Conservation (phyloP, 2,888 invertebrate species). For the Andrena bucephala region DNA sequence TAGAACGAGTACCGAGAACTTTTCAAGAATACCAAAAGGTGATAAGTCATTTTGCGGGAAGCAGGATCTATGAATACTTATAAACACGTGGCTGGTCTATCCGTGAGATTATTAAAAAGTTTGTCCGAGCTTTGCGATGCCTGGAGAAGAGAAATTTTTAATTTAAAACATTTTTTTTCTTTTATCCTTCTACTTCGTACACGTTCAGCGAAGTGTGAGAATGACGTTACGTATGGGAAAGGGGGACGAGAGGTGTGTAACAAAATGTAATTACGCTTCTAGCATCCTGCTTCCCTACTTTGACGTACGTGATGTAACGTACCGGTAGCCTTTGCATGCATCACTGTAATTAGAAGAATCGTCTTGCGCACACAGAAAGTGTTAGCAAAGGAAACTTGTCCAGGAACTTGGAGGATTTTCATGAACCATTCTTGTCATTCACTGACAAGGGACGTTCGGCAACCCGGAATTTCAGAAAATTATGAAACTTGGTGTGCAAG, state of each 20-base stretch:
- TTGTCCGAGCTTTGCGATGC: background rate
- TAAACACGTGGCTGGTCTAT: too few species aligned
- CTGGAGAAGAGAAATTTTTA: background rate
- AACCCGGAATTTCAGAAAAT: too few species aligned
- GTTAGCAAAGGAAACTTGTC: background rate
- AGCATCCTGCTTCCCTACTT: constrained; percentile 31
- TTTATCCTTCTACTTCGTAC: background rate
- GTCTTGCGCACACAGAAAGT: background rate
- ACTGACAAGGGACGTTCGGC: too few species aligned
- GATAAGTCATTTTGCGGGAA: too few species aligned
- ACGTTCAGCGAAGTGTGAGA: background rate
- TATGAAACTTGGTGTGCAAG: too few species aligned
- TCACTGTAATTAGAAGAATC: constrained; percentile 1
- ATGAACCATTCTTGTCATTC: background rate
- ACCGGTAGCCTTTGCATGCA: background rate
- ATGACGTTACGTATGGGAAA: background rate
- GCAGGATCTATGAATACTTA: too few species aligned
- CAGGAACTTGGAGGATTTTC: background rate
- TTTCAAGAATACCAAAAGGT: too few species aligned
- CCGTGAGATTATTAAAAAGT: background rate
- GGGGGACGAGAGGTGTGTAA: constrained; percentile 10
- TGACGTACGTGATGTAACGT: background rate
- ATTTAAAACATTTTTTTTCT: background rate
- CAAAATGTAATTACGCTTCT: constrained; percentile 37
- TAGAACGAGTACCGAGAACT: too few species aligned